Evolutionary conservation across 2,888 invertebrate genomes (phyloP).

Genomic region (Chymomyza caudatula): DNA sequence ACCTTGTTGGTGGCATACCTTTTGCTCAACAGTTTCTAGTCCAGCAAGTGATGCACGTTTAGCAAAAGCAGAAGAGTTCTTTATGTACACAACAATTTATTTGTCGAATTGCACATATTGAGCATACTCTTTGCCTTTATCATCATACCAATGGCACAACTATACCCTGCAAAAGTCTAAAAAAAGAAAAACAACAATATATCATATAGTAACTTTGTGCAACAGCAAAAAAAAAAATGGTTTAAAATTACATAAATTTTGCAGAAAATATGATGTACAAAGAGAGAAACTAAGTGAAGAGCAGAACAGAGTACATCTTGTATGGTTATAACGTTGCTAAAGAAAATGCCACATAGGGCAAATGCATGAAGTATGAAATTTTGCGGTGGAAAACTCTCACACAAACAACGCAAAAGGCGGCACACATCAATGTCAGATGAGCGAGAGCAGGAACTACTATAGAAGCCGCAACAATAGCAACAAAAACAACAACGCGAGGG

Average conservation of each 20-base stretch:
- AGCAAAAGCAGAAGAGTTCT: too few relatives aligned
- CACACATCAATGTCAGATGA: conserved; percentile 59
- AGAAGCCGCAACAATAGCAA: not conserved
- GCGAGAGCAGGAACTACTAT: conserved; percentile 3
- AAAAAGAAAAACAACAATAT: not conserved
- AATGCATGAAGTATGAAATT: conserved; percentile 57
- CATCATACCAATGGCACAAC: not conserved
- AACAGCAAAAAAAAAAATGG: conserved; percentile 33
- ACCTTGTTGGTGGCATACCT: too few relatives aligned
- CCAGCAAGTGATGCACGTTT: too few relatives aligned
- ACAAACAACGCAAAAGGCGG: conserved; percentile 13
- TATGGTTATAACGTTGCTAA: not conserved
- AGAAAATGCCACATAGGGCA: conserved; percentile 33
- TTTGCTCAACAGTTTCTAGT: too few relatives aligned
- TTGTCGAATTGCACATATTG: too few relatives aligned
- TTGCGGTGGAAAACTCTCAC: conserved; percentile 48
- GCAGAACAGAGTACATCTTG: not conserved
- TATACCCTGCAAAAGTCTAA: not conserved
- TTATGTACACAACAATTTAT: too few relatives aligned
- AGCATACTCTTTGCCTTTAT: too few relatives aligned
- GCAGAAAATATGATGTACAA: conserved; percentile 48
- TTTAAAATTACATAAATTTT: conserved; percentile 57
- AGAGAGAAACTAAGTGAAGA: conserved; percentile 3
- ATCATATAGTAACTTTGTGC: not conserved
- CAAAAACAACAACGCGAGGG: conserved; percentile 19